These are phyloP conservation scores for Lacerta agilis DNA, from an alignment of 2,797 vertebrate species.

Conservation along the genomic window DNA sequence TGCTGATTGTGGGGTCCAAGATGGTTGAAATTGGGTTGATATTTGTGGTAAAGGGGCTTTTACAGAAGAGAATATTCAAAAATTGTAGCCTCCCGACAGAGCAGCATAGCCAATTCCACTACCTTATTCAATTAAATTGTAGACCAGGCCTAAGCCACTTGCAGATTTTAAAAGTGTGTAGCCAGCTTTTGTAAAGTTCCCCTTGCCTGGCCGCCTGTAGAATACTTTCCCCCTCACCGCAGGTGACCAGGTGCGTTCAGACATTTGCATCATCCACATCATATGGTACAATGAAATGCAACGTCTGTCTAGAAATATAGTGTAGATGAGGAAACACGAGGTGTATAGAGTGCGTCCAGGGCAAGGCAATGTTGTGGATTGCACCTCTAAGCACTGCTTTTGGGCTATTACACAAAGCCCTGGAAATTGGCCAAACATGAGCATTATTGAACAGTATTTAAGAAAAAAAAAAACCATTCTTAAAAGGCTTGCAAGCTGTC, in stretches of 20 bases:
- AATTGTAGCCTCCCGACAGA: too few relatives aligned
- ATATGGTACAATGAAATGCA: background rate
- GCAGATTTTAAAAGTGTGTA: too few relatives aligned
- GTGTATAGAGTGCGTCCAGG: slow-evolving; percentile 13
- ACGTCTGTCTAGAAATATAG: background rate
- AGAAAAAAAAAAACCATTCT: slow-evolving; percentile 53
- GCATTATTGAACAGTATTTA: slow-evolving; percentile 50
- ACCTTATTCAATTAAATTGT: too few relatives aligned
- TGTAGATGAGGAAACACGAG: background rate
- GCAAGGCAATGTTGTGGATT: slow-evolving; percentile 29
- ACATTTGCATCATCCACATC: background rate
- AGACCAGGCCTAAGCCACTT: too few relatives aligned
- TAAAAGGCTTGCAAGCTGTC: slow-evolving; percentile 31
- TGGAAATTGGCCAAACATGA: slow-evolving; percentile 55
- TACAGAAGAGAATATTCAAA: too few relatives aligned
- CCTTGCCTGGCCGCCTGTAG: background rate
- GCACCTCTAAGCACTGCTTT: slow-evolving; percentile 28
- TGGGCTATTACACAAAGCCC: slow-evolving; percentile 45
- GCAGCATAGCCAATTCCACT: too few relatives aligned
- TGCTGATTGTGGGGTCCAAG: too few relatives aligned
- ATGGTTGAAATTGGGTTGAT: too few relatives aligned
- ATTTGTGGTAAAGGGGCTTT: too few relatives aligned
- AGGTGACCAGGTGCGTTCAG: too few relatives aligned
- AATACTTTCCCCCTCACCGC: background rate
- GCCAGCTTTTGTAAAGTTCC: background rate